A percentile compares a stretch with the other conserved stretches of the same genome.
These are phyloP conservation scores for Propithecus perrieri DNA, from an alignment of 2,797 vertebrate species.

Conservation along the genomic window DNA sequence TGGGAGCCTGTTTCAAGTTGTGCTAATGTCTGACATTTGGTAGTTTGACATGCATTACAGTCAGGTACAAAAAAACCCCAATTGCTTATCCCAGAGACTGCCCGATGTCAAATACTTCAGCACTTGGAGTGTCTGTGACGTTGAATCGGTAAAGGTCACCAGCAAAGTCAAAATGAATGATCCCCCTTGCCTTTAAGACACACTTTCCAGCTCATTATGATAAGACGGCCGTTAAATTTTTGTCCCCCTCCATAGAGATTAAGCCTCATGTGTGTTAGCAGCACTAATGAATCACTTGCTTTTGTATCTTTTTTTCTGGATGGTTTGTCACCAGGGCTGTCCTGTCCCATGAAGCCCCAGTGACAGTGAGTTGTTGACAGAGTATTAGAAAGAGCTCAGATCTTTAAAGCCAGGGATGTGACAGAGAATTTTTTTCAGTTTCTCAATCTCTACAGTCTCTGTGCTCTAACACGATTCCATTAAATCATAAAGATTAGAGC, in stretches of 20 bases:
- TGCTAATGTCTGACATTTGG: slow-evolving; percentile 1
- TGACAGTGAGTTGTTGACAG: slow-evolving; percentile 85
- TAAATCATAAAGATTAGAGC: slow-evolving; percentile 78
- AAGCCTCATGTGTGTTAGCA: slow-evolving; percentile 51
- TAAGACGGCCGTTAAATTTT: slow-evolving; percentile 53
- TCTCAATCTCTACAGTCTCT: slow-evolving; percentile 44
- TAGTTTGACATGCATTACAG: background rate
- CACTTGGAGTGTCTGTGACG: slow-evolving; percentile 42
- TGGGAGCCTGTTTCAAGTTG: background rate
- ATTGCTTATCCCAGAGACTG: background rate
- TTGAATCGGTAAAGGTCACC: slow-evolving; percentile 65
- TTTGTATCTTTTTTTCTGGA: slow-evolving; percentile 57
- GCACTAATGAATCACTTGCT: slow-evolving; percentile 73
- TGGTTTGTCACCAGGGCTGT: slow-evolving; percentile 74
- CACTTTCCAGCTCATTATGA: slow-evolving; percentile 69
- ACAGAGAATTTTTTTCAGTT: slow-evolving; percentile 70
- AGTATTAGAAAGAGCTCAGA: slow-evolving; percentile 77
- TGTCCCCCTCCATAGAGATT: slow-evolving; percentile 49
- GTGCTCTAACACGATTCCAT: slow-evolving; percentile 72
- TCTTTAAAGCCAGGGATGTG: slow-evolving; percentile 74
- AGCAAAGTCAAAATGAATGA: slow-evolving; percentile 52
- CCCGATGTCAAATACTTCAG: background rate
- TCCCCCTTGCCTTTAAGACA: slow-evolving; percentile 59
- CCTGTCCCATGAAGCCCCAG: slow-evolving; percentile 67
- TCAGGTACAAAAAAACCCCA: slow-evolving; percentile 3